Base-by-base conservation (phyloP, 2,888 invertebrate genomes). In the Azorinus chamasolen region DNA sequence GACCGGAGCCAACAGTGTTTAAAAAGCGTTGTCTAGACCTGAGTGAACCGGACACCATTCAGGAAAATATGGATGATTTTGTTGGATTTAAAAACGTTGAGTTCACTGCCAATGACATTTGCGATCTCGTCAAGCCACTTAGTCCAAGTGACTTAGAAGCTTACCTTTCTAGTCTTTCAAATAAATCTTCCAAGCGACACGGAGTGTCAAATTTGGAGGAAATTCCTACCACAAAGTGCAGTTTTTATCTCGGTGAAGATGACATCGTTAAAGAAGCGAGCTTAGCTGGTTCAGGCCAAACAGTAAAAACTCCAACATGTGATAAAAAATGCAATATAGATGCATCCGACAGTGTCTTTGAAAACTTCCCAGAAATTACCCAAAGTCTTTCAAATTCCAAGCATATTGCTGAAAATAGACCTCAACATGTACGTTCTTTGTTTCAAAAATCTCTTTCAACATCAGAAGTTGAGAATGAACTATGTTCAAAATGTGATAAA, bases 91-190 rank as follows among this genome's bases (percentile, higher is more conserved):
- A 64, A 54, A 61, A 74, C 20, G 25, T 79, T 16, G 66, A 75
- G 24, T 68, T 77, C 22, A 70, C 64, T 37, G 62, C 83, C 3
- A 57, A 59, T 45, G 65, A 83, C 39, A 68, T 84, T 12, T 53
- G 70, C n/a, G 83, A 83, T 62, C 62, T 83, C 50, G 71, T 83
- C 25, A 85, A 86, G 51, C 90, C 89, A 1, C 76, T 89, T 18
- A 84, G 88, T 53, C 86, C 90, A 0, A 83, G 84, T 65, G 88
- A 91, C 37, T 82, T 91, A 45, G 88, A 90, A 62, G 78, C 80
- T 20, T 89, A 90, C 51, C 79, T 91, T 6, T 76, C 87, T 66
- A 89, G 84, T 83, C 87, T 89, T 73, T 80, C 84, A 63, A 79
- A 81, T 43, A 75, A 74, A 66, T 55, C 65, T 22, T 51, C 76